phyloP scores from a whole-genome alignment of 2,113 vertebrate genomes.

The Shinisaurus crocodilurus region DNA sequence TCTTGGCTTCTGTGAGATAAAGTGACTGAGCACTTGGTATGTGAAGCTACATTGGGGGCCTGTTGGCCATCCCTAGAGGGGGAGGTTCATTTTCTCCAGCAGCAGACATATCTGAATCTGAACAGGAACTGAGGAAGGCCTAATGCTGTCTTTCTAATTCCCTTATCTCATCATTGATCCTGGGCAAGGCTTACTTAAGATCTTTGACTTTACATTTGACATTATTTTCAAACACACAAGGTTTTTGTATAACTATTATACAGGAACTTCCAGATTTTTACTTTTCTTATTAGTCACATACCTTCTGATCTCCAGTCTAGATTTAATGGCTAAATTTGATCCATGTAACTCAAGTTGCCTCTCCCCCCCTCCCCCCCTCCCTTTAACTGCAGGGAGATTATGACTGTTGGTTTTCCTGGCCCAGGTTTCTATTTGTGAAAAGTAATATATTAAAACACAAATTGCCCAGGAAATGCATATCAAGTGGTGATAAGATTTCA shows the following conservation, averaged over 20 bases:
- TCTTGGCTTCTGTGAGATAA: no score
- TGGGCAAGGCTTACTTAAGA: not conserved
- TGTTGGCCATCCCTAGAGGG: not conserved
- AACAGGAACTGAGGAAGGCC: not conserved
- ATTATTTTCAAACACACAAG: not conserved
- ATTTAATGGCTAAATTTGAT: not conserved
- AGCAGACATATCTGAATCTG: not conserved
- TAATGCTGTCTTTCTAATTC: not conserved
- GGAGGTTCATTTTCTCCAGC: not conserved
- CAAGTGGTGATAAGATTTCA: constrained; percentile 42
- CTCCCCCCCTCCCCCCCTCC: no score
- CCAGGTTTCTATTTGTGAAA: constrained; percentile 57
- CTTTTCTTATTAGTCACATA: not conserved
- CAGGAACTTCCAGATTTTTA: not conserved
- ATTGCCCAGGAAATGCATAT: constrained; percentile 55
- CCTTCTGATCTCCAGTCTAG: not conserved
- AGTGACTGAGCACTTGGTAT: not conserved
- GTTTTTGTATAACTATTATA: no score
- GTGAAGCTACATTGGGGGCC: no score
- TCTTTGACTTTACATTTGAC: not conserved
- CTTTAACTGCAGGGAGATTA: rapidly evolving
- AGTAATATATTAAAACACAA: constrained; percentile 45
- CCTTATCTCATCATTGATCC: not conserved
- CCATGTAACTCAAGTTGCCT: not conserved
- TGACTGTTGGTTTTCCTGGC: constrained; percentile 43